phyloP scores from a whole-genome alignment of 1,140 invertebrate species.

The Macrotrachela quadricornifera region DNA sequence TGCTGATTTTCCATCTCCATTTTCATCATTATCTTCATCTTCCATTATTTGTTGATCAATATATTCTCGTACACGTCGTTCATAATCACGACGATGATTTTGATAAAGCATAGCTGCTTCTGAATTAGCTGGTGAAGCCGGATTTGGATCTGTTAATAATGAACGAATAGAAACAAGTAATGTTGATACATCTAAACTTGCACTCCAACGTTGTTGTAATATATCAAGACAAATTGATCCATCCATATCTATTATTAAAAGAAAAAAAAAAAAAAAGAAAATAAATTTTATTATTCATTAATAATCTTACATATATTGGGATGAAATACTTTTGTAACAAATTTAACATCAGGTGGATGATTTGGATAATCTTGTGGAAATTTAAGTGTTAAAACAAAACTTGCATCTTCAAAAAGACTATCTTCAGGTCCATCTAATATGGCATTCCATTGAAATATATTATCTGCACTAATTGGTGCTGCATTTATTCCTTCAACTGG shows the following conservation, averaged over 20 bases:
- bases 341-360: constrained; percentile 67
- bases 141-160: constrained; percentile 76
- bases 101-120: constrained; percentile 72
- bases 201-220: constrained; percentile 89
- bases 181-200: constrained; percentile 75
- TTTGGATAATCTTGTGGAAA: constrained; percentile 88
- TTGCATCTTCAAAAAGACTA: constrained; percentile 49
- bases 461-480: too few relatives aligned
- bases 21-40: too few relatives aligned
- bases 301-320: constrained; percentile 41
- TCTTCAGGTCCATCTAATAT: constrained; percentile 1
- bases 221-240: constrained; percentile 88
- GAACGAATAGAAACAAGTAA: constrained; percentile 82
- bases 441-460: too few relatives aligned
- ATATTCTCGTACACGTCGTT: constrained; percentile 26
- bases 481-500: too few relatives aligned
- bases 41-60: constrained; percentile 15
- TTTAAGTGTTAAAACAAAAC: constrained; percentile 60
- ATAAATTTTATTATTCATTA: background rate
- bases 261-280: background rate
- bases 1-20: too few relatives aligned
- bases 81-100: constrained; percentile 40
- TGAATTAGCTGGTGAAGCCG: constrained; percentile 69
- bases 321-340: constrained; percentile 76
- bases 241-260: constrained; percentile 58